Percentiles rank a stretch among this genome's conserved stretches.
Evolutionary conservation across 2,888 invertebrate species (phyloP).

Genomic region (Embidobia sp.): DNA sequence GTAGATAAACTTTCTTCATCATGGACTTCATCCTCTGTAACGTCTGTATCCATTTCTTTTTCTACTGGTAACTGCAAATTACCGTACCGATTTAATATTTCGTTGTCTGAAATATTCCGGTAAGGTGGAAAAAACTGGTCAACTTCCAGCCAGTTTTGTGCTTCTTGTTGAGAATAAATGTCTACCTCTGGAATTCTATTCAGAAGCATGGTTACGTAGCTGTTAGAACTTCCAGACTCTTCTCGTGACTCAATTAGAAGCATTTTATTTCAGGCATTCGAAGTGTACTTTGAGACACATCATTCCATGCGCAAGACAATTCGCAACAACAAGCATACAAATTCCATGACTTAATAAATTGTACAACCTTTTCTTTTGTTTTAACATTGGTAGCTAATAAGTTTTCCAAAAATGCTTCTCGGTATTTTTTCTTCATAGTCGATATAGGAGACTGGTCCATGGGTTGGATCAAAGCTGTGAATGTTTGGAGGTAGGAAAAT

Average conservation of each 20-base stretch:
- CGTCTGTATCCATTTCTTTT: too few relatives aligned
- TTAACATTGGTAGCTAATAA: neutral
- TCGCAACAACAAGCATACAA: slow-evolving; percentile 2
- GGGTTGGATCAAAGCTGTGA: neutral
- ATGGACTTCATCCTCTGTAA: too few relatives aligned
- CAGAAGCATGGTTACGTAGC: neutral
- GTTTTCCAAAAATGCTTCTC: neutral
- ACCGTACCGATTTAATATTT: neutral
- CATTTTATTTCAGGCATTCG: too few relatives aligned
- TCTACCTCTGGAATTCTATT: neutral
- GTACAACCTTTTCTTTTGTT: slow-evolving; percentile 6
- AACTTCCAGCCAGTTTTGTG: neutral
- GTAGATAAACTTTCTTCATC: too few relatives aligned
- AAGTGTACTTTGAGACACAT: neutral
- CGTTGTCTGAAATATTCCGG: neutral
- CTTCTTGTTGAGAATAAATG: neutral
- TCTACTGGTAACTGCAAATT: slow-evolving; percentile 1
- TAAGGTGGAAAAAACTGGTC: slow-evolving; percentile 1
- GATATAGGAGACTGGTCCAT: neutral
- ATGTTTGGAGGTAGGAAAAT: neutral
- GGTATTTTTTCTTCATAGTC: neutral
- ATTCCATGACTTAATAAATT: neutral
- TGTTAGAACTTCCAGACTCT: neutral
- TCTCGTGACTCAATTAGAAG: too few relatives aligned
- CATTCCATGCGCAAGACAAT: slow-evolving; percentile 8